Evolutionary conservation across 2,113 vertebrate species (phyloP), one percentile per base, ranked within the genome.

Genomic region (Albula glossodonta): DNA sequence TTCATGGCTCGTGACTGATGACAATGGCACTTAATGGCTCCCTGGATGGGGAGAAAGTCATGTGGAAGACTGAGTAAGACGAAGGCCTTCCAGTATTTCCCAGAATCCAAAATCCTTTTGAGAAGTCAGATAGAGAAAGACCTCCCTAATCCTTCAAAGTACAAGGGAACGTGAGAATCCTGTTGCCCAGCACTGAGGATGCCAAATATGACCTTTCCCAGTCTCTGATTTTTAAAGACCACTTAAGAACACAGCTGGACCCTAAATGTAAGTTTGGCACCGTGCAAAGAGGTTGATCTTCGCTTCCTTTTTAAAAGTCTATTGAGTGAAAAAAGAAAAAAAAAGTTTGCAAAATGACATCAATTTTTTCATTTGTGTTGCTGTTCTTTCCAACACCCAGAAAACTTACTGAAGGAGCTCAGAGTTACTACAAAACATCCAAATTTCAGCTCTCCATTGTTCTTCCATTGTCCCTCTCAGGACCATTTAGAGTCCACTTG

Each of bases 61-160:
- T 31, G 6, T 7, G n/a, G 51, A n/a, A 74, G 22, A 84, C 17
- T 84, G 50, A 78, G 70, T 25, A 52, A 82, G 52, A 60, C 49
- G 31, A 74, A 56, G 53, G 49, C 50, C 83, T 53, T 15, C n/a
- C 51, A 52, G 31, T 25, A 41, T 85, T 85, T 80, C 41, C 9
- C 50, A 53, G 19, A 85, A 85, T 31, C 48, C 6, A 51, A 79
- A 79, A 63, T 84, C 66, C 13, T 78, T 52, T 12, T n/a, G 15
- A 52, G 83, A 53, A 25, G 25, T n/a, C 49, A 78, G 63, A 78
- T 77, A 52, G 74, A 78, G 7, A 78, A 49, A 78, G 70, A 22
- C 51, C 19, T 78, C 13, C 51, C 51, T 84, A 84, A 84, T 84
- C 70, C 70, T 84, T 78, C 51, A 84, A n/a, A 78, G 74, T 78